Base-by-base conservation (phyloP, 64 coral and sea anemone species). In the Platygyra sinensis region DNA sequence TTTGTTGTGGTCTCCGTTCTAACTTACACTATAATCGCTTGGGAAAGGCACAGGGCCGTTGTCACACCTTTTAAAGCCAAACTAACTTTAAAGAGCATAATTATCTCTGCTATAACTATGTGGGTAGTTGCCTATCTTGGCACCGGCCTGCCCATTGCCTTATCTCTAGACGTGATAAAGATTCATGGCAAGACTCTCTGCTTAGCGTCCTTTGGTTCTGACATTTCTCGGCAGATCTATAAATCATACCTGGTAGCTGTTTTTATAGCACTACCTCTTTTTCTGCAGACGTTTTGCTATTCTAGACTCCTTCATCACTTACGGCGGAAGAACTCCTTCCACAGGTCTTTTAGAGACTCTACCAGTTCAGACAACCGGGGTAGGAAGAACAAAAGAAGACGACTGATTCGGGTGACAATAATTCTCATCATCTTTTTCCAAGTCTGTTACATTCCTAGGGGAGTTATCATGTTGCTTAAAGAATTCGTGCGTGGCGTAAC, bases 1-100 rank as follows among this genome's bases (percentile, higher is more conserved):
- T 96, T 96, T n/a, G 79, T 90, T 22, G 85, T 88, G 13, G 95
- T 96, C 20, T 96, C 95, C 17, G 88, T 96, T 2, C 38, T 93
- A 22, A 88, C 95, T 1, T 92, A 96, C 49, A 96, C 95, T 20
- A 50, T 73, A 29, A 96, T 96, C 28, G 95, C 95, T 19, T 39
- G 86, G 11, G 95, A 96, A 28, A 90, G 95, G 60, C 79, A 96
- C 69, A 80, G 95, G 50, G 95, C 91, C 25, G 93, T 96, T 32
- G 65, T 93, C n/a, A 87, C 91, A 16, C 95, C 95, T 14, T 96
- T 96, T 25, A 93, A 93, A 72, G 16, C 72, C 64, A 90, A 91
- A 30, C 83, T 96, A n/a, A 81, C 91, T 24, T 83, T 86, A 57
- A 18, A 69, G 9, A 93, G 86, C 36, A 88, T 93, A 9, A 77